Evolutionary conservation across 2,888 invertebrate species (phyloP).

Genomic region (Hoplodrina ambigua): DNA sequence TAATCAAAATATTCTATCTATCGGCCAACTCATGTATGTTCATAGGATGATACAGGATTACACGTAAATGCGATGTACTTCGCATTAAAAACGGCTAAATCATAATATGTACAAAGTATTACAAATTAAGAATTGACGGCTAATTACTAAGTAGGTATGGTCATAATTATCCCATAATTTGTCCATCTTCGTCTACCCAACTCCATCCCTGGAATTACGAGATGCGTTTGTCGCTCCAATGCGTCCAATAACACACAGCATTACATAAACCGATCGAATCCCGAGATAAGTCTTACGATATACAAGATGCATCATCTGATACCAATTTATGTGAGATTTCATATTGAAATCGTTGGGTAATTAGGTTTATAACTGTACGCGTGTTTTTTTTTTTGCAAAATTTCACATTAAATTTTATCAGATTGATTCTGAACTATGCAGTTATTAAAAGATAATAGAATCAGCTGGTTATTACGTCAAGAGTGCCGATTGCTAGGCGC

Average conservation of each 20-base stretch:
- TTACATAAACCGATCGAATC: slow-evolving; percentile 60
- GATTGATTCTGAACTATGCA: slow-evolving; percentile 36
- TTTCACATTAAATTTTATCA: slow-evolving; percentile 47
- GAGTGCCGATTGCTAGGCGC: background rate
- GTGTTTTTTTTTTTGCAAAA: slow-evolving; percentile 59
- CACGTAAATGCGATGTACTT: no score
- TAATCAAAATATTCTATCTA: no score
- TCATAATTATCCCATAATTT: background rate
- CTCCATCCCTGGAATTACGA: slow-evolving; percentile 58
- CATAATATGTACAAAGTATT: no score
- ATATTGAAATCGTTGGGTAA: slow-evolving; percentile 58
- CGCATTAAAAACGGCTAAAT: no score
- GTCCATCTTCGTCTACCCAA: background rate
- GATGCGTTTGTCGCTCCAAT: slow-evolving; percentile 65
- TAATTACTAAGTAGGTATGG: no score
- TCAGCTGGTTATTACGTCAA: slow-evolving; percentile 14
- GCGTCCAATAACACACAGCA: slow-evolving; percentile 55
- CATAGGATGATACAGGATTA: no score
- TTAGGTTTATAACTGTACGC: slow-evolving; percentile 51
- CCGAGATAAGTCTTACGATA: slow-evolving; percentile 58
- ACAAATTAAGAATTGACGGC: no score
- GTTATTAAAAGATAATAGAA: slow-evolving; percentile 24
- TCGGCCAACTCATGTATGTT: no score
- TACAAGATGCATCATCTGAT: slow-evolving; percentile 63
- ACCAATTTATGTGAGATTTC: slow-evolving; percentile 57